Evolutionary conservation across 2,888 invertebrate genomes (phyloP), one percentile per base, ranked within the genome.

Genomic region (Catocala nupta): DNA sequence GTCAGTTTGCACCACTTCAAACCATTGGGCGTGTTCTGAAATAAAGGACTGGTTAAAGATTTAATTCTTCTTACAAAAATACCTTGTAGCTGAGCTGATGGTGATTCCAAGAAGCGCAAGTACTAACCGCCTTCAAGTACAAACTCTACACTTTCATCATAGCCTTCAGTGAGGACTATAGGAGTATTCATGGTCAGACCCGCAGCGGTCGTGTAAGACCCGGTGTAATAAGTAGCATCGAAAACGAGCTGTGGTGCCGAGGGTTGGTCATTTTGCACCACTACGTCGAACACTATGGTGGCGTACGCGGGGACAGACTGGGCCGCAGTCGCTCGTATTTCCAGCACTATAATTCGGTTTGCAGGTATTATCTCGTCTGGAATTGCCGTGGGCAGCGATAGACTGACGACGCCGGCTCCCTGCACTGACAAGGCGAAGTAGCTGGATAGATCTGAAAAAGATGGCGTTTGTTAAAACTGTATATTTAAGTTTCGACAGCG

Each of bases 81-180:
- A 1, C 2, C 16, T 16, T 16, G 16, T 16, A 25, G 25, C 25
- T 25, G 25, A 25, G 25, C 25, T 25, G 25, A 25, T 25, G 4
- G 25, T 25, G 4, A 25, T 0, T 1, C 25, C 25, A 25, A 25
- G 25, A 25, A 25, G 11, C 11, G 57, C 42, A 10, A 10, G 1
- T 25, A 55, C 63, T 47, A 8, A 84, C 85, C 82, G 74, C 83
- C 84, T 54, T 73, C 73, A 0, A 86, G 69, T 9, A 12, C 43
- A 54, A 82, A 84, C 33, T 55, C 42, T 1, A 85, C 78, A 11
- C 47, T 63, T 0, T 65, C 64, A 36, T 81, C 78, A 55, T 75
- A 81, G 8, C 82, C 85, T 43, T 71, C 33, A 4, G 63, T 36
- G 5, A 86, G 59, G 0, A 69, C 65, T 45, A 85, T 81, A 5